phyloP scores from a whole-genome alignment of 2,113 vertebrate species.

The Oncorhynchus gorbuscha region DNA sequence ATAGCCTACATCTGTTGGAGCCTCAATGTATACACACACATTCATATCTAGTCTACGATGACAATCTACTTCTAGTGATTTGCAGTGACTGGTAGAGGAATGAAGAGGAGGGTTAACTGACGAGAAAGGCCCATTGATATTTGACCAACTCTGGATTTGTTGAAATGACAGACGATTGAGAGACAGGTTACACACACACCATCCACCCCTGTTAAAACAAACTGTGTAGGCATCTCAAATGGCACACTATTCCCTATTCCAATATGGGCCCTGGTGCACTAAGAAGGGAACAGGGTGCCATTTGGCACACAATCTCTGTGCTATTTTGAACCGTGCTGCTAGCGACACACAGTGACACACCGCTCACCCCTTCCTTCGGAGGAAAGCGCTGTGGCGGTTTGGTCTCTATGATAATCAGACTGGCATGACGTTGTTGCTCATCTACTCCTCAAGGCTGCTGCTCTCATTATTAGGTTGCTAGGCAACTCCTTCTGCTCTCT shows the following conservation, averaged over 20 bases:
- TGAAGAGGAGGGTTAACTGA: background rate
- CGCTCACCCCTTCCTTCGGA: too few relatives aligned
- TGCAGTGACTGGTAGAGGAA: background rate
- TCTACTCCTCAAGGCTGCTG: constrained; percentile 51
- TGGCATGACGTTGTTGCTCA: constrained; percentile 41
- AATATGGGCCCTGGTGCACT: too few relatives aligned
- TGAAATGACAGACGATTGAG: background rate
- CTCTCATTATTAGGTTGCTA: constrained; percentile 63
- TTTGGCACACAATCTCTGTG: too few relatives aligned
- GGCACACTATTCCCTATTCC: too few relatives aligned
- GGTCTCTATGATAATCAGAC: constrained; percentile 40
- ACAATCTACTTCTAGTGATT: background rate
- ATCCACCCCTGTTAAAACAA: background rate
- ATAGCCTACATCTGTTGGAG: background rate
- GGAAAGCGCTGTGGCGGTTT: too few relatives aligned
- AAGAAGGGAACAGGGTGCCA: too few relatives aligned
- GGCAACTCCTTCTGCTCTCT: constrained; percentile 58
- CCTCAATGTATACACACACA: background rate
- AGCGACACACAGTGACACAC: too few relatives aligned
- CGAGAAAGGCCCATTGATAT: background rate
- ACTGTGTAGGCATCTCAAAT: too few relatives aligned
- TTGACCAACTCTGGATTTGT: background rate
- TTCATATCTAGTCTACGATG: background rate
- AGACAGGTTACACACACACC: background rate
- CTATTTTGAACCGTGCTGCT: too few relatives aligned